Percentiles rank a stretch among this genome's conserved stretches.
phyloP scores from a whole-genome alignment of 1,140 invertebrate genomes.

The Archegozetes longisetosus region DNA sequence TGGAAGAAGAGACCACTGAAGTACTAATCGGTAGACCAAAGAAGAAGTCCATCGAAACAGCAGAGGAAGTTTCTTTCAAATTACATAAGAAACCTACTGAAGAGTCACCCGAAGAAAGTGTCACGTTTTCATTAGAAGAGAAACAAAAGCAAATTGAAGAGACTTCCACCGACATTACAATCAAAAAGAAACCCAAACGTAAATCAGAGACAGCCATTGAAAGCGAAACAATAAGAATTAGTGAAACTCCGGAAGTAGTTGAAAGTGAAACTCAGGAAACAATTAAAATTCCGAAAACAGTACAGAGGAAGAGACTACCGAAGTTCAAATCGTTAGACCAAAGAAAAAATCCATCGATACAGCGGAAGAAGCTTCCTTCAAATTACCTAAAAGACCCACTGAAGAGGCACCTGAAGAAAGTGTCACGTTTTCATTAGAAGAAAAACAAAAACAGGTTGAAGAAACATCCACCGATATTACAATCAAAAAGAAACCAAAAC shows the following conservation, averaged over 20 bases:
- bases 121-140: constrained; percentile 20
- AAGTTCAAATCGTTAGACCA: neutral
- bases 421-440: constrained; percentile 17
- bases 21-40: neutral
- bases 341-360: neutral
- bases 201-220: constrained; percentile 1
- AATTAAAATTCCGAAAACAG: neutral
- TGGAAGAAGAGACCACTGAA: constrained; percentile 17
- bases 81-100: neutral
- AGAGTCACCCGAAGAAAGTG: constrained; percentile 19
- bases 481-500: constrained; percentile 15
- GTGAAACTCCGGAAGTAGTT: constrained; percentile 1
- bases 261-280: neutral
- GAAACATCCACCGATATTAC: constrained; percentile 26
- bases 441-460: constrained; percentile 22
- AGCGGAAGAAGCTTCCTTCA: neutral
- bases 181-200: constrained; percentile 17
- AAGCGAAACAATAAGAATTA: neutral
- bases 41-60: neutral
- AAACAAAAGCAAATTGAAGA: constrained; percentile 22
- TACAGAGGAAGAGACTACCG: neutral
- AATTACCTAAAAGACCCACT: neutral
- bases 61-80: neutral
- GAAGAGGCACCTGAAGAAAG: constrained; percentile 20
- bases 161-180: constrained; percentile 25